Conservation (phyloP, 2,797 vertebrate species). For the Lutjanus argentimaculatus region DNA sequence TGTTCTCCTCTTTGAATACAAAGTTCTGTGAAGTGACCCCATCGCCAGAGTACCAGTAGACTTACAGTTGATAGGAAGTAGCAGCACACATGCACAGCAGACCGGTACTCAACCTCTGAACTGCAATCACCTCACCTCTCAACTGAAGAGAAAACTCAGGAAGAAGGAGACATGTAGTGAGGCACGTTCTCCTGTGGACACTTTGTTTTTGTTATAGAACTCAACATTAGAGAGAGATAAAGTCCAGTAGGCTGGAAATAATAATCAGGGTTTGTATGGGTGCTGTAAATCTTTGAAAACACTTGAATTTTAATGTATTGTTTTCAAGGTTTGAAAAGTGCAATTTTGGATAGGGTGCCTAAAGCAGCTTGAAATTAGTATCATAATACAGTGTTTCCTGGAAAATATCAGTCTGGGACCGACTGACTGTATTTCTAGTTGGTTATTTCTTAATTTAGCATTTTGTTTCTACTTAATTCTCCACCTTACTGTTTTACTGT, state of each 20-base stretch:
- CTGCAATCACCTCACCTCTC: slow-evolving; percentile 68
- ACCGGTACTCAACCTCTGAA: slow-evolving; percentile 59
- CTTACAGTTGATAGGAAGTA: slow-evolving; percentile 80
- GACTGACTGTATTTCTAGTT: too few species aligned
- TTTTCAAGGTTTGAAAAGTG: too few species aligned
- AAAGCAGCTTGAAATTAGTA: too few species aligned
- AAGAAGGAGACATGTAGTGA: slow-evolving; percentile 64
- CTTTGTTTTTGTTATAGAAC: slow-evolving; percentile 16
- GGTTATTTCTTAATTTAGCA: too few species aligned
- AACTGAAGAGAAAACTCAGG: slow-evolving; percentile 61
- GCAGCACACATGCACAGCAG: slow-evolving; percentile 61
- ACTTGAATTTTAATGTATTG: too few species aligned
- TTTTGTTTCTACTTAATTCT: too few species aligned
- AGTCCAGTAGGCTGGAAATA: slow-evolving; percentile 22
- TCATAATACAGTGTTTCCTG: too few species aligned
- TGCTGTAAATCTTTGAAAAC: too few species aligned
- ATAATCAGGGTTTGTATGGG: too few species aligned
- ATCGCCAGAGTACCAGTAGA: slow-evolving; percentile 67
- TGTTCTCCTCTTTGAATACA: slow-evolving; percentile 73
- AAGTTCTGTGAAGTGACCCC: slow-evolving; percentile 76
- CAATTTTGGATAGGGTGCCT: too few species aligned
- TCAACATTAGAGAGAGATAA: slow-evolving; percentile 18
- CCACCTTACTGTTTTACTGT: too few species aligned
- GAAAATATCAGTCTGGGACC: too few species aligned
- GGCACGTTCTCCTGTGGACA: slow-evolving; percentile 62